Conservation (phyloP, 2,113 vertebrate species). For the Pogonocichla stellata region DNA sequence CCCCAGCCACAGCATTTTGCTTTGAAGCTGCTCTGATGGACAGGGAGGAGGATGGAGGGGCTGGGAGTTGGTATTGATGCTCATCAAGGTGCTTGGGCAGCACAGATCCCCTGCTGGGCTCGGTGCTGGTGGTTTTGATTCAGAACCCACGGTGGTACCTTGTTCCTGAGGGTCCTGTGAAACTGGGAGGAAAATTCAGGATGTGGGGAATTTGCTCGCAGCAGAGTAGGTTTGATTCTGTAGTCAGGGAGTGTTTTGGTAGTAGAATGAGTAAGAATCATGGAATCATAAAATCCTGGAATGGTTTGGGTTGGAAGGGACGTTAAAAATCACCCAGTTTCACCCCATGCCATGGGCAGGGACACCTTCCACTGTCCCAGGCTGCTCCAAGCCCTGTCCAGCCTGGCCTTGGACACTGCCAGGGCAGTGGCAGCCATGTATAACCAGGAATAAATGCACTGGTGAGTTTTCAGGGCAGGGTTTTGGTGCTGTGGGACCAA, state of each 20-base stretch:
- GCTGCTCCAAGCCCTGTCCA: rapidly evolving
- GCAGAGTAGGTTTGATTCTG: too few relatives aligned
- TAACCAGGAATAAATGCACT: neutral
- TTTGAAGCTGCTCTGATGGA: neutral
- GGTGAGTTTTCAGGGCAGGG: neutral
- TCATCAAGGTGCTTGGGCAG: rapidly evolving
- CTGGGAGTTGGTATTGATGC: neutral
- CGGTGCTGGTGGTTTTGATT: rapidly evolving
- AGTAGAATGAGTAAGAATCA: rapidly evolving
- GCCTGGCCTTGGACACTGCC: rapidly evolving
- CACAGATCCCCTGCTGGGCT: rapidly evolving
- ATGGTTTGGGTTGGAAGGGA: neutral
- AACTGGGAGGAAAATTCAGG: neutral
- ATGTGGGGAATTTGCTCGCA: neutral
- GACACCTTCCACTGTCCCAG: neutral
- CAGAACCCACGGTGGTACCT: rapidly evolving
- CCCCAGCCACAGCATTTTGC: rapidly evolving
- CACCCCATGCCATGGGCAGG: neutral
- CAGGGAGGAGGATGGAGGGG: neutral
- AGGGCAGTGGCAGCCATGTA: neutral
- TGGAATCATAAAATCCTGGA: neutral
- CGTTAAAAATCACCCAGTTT: rapidly evolving
- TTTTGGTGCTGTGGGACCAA: neutral
- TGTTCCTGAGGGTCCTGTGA: neutral
- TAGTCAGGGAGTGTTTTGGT: neutral